These are phyloP conservation scores for Zaprionus nigranus DNA, from an alignment of 1,140 invertebrate species.

Conservation along the genomic window DNA sequence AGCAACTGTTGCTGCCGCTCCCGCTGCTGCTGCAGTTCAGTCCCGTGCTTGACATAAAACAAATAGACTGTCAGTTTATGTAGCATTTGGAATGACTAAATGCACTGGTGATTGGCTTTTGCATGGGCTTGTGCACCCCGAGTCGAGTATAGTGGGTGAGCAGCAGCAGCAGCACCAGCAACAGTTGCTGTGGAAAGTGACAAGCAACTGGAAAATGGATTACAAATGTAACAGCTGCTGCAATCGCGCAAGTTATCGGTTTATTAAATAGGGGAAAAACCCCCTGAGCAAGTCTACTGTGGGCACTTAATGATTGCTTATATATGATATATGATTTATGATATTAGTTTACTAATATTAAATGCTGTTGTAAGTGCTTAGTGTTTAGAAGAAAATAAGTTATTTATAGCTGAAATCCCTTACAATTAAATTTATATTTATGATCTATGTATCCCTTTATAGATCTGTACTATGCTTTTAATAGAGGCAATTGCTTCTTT, in stretches of 20 bases:
- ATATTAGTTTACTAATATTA: not conserved
- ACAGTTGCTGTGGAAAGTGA: constrained; percentile 13
- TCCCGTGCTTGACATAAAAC: constrained; percentile 68
- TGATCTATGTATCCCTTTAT: too few relatives aligned
- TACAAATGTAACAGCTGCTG: not conserved
- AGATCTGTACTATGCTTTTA: too few relatives aligned
- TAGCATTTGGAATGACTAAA: constrained; percentile 79
- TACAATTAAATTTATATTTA: too few relatives aligned
- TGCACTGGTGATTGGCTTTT: constrained; percentile 66
- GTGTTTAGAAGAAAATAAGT: not conserved
- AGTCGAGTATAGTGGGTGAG: constrained; percentile 26
- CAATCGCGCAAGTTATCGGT: constrained; percentile 2
- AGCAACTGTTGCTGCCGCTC: constrained; percentile 43
- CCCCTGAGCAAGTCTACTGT: not conserved
- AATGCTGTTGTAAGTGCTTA: not conserved
- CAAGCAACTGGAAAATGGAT: constrained; percentile 1
- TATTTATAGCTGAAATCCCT: not conserved
- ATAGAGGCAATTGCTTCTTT: too few relatives aligned
- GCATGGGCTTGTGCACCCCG: constrained; percentile 36
- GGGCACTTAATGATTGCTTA: not conserved
- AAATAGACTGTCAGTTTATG: constrained; percentile 82
- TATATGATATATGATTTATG: constrained; percentile 2
- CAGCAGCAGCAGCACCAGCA: not conserved
- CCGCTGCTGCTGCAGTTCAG: constrained; percentile 13
- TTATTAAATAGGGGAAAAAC: constrained; percentile 6